These are phyloP conservation scores for Oithona nana DNA, from an alignment of 2,888 invertebrate species.

Conservation along the genomic window DNA sequence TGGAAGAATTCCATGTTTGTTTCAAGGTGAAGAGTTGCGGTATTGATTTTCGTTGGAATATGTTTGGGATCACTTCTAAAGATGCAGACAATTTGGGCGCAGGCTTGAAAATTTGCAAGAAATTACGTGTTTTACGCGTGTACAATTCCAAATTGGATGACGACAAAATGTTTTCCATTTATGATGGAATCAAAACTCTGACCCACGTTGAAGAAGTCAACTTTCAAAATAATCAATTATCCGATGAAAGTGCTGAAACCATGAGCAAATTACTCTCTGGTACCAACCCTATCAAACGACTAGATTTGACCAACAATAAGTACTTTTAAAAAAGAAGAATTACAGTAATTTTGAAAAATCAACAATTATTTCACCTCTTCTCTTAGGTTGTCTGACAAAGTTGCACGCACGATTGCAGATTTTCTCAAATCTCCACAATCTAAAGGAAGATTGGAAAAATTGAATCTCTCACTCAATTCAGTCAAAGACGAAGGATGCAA, in stretches of 20 bases:
- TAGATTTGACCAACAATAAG: slow-evolving; percentile 12
- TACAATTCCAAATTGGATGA: slow-evolving; percentile 8
- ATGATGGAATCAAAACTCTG: slow-evolving; percentile 4
- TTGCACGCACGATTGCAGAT: background rate
- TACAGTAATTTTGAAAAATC: background rate
- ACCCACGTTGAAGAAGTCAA: background rate
- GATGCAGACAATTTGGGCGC: slow-evolving; percentile 3
- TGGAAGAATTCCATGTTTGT: slow-evolving; percentile 6
- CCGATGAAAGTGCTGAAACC: slow-evolving; percentile 3
- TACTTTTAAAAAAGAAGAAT: background rate
- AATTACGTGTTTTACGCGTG: background rate
- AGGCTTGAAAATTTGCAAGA: slow-evolving; percentile 1
- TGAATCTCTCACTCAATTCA: slow-evolving; percentile 1
- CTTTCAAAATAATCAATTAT: slow-evolving; percentile 2
- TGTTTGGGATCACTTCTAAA: slow-evolving; percentile 7
- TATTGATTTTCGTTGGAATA: slow-evolving; percentile 9
- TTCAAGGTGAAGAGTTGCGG: background rate
- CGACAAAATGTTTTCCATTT: slow-evolving; percentile 5
- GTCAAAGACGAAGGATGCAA: background rate
- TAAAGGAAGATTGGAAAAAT: background rate
- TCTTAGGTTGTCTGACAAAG: background rate
- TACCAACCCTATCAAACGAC: background rate
- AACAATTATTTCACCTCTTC: no score
- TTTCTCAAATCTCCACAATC: background rate
- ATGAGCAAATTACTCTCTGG: background rate